phyloP scores from a whole-genome alignment of 2,797 vertebrate species.

The Anguilla pacifica region DNA sequence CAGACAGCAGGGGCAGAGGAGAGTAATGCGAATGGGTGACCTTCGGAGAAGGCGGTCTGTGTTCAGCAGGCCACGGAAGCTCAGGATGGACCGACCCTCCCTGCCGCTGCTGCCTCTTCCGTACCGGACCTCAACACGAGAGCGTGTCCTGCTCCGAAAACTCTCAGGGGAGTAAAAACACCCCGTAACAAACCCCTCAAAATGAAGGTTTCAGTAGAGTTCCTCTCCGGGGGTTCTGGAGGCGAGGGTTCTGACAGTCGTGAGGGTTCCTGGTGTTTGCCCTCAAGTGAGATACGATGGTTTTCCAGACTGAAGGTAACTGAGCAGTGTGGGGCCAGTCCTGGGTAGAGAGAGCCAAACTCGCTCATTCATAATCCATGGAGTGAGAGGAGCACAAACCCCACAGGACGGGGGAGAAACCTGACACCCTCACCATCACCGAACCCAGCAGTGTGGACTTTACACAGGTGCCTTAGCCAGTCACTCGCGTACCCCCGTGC shows the following conservation, averaged over 20 bases:
- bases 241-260: background rate
- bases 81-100: constrained; percentile 30
- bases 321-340: background rate
- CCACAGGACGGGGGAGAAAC: background rate
- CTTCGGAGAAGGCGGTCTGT: constrained; percentile 45
- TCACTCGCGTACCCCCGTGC: background rate
- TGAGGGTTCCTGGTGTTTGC: background rate
- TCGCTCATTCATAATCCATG: background rate
- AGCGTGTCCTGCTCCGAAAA: background rate
- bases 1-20: constrained; percentile 50
- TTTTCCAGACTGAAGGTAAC: background rate
- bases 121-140: background rate
- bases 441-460: background rate
- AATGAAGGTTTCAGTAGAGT: background rate
- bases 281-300: background rate
- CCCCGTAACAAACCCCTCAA: background rate
- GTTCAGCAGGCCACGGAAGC: constrained; percentile 41
- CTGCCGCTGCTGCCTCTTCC: constrained; percentile 15
- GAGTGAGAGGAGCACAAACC: background rate
- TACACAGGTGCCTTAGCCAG: background rate
- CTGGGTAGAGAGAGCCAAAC: background rate
- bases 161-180: background rate
- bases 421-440: background rate
- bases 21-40: constrained; percentile 48
- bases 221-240: background rate